Evolutionary conservation across 1,140 invertebrate genomes (phyloP), one percentile per base, ranked within the genome.

Genomic region (Trachymyrmex septentrionalis): DNA sequence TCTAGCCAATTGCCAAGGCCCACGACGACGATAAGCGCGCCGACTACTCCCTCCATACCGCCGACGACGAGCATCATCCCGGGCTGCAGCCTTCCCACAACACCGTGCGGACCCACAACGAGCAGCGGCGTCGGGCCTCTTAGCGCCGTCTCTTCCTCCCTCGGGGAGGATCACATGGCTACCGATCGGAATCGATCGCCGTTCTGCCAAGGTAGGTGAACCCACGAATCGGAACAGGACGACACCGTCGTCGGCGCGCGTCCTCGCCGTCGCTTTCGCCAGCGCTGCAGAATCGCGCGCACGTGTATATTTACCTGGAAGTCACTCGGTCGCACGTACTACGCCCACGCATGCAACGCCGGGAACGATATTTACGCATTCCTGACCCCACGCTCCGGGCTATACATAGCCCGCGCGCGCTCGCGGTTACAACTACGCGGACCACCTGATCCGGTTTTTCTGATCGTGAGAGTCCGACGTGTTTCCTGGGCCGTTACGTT

Each of bases 351-450:
- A 55, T 72, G 66, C 87, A 87, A 84, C 87, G 82, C 87, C 81
- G 82, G 76, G 84, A 91, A 92, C 91, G 92, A 93, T 93, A 94
- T 94, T 93, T 93, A 93, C 92, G 92, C 92, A 93, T 93, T 93
- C 93, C 91, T 93, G 92, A 91, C 91, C 92, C 92, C 91, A 93
- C 91, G 91, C 87, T 76, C 82, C 73, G 85, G 80, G 86, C 92
- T 93, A 93, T 93, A 94, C 55, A 94, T 94, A 93, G 93, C 90
- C 9, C 84, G 72, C 71, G 59, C 24, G 30, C 86, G 55, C 64
- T 82, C 63, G 81, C 87, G 66, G 89, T 90, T 90, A 82, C 84
- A 87, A 61, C 85, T 88, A 90, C 85, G 84, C 69, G 76, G 85
- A 87, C 87, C 87, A 92, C 91, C 89, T 92, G 92, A 92, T 91